Evolutionary conservation across 2,797 vertebrate genomes (phyloP), one percentile per base, ranked within the genome.

Genomic region (Podarcis siculus): DNA sequence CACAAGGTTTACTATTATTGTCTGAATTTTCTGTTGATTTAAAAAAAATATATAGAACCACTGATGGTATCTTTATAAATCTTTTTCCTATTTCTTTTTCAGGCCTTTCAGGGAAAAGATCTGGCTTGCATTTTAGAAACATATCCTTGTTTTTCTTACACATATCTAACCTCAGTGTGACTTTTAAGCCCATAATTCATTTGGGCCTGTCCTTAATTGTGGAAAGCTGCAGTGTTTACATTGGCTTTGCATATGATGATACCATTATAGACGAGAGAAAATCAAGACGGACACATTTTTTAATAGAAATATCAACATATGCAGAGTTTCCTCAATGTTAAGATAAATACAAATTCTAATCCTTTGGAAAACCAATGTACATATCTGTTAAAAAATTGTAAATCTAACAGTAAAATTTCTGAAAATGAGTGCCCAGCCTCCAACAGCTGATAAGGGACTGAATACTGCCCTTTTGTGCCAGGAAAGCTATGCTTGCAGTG

Each of bases 401-500:
- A 87, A 25, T 37, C 0, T 67, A 58, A 83, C 25, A 49, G 9
- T 58, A 89, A 82, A 73, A 15, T 90, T 87, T 17, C 81, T 64
- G 85, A 98, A 94, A 87, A 99, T 99, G 98, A 99, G 98, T 42
- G 97, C 97, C 71, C 98, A 98, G 92, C 96, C 98, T 9, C 95
- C 97, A 79, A 95, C 96, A 25, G 94, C 87, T 25, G 98, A 98
- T 91, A 98, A 98, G 91, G 97, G 97, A 32, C 96, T 97, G 93
- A 98, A 96, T 93, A 96, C 98, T 0, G 91, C 93, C 5, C 96
- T 98, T 5, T 95, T 98, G 73, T 99, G 99, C 94, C 99, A 99
- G 96, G 99, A 99, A 94, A 99, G 98, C 94, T 99, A 99, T 27
- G 98, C 98, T 79, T 99, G 99, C 55, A 98, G 98, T 1, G 99